Conservation (phyloP, 2,797 vertebrate genomes). For the Oreonectes daqikongensis region DNA sequence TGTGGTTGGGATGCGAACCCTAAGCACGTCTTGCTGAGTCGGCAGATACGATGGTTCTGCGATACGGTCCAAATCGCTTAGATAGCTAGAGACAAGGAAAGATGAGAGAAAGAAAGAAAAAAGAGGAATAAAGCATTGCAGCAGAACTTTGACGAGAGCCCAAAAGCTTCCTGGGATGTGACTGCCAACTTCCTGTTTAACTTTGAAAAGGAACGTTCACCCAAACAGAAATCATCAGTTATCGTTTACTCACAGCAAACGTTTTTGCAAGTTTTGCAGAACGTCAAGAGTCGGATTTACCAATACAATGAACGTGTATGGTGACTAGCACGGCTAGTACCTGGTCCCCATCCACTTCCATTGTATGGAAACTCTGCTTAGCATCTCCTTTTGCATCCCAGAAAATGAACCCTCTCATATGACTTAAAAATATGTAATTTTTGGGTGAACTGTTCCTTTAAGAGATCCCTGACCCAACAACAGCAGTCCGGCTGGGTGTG, state of each 20-base stretch:
- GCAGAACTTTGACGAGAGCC: slow-evolving; percentile 63
- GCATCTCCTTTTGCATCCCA: neutral
- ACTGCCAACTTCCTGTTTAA: neutral
- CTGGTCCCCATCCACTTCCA: neutral
- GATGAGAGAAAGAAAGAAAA: slow-evolving; percentile 62
- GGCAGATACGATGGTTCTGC: slow-evolving; percentile 80
- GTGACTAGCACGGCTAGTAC: neutral
- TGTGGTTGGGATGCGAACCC: slow-evolving; percentile 86
- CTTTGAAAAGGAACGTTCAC: neutral
- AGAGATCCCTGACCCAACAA: slow-evolving; percentile 10
- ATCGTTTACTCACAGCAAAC: neutral
- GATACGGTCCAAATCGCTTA: slow-evolving; percentile 85
- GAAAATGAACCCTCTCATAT: neutral
- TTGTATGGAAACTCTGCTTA: neutral
- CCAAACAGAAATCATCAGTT: neutral
- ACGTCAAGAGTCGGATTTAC: neutral
- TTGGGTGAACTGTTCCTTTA: slow-evolving; percentile 2
- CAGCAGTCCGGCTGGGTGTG: slow-evolving; percentile 40
- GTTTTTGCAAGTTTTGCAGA: neutral
- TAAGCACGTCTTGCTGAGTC: slow-evolving; percentile 85
- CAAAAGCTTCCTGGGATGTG: slow-evolving; percentile 31
- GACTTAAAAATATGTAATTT: neutral
- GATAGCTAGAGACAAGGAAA: slow-evolving; percentile 75
- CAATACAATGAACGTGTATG: neutral
- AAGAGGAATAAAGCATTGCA: slow-evolving; percentile 63